Conservation (phyloP, 2,888 invertebrate genomes). For the Tipula vernalis region DNA sequence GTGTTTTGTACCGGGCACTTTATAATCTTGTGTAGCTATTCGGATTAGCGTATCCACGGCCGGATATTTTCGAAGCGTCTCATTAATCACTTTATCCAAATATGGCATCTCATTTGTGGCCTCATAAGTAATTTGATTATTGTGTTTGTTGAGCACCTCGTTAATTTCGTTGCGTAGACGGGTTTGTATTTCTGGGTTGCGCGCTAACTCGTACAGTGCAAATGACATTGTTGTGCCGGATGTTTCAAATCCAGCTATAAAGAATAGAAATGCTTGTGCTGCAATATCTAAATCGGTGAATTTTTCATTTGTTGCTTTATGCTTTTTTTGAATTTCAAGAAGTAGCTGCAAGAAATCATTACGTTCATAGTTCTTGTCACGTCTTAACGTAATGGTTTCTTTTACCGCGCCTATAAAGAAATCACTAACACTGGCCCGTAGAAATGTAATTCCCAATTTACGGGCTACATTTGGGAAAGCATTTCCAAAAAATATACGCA, state of each 20-base stretch:
- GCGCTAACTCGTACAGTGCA: slow-evolving; percentile 30
- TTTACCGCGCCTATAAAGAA: slow-evolving; percentile 29
- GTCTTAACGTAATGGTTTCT: slow-evolving; percentile 31
- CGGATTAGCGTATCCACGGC: slow-evolving; percentile 38
- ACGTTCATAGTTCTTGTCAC: slow-evolving; percentile 26
- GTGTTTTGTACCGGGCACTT: slow-evolving; percentile 34
- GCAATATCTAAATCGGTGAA: background rate
- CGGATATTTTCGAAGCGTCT: slow-evolving; percentile 43
- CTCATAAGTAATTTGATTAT: slow-evolving; percentile 32
- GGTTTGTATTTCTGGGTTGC: slow-evolving; percentile 32
- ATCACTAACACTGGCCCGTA: slow-evolving; percentile 23
- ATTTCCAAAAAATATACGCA: slow-evolving; percentile 19
- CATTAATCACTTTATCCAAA: slow-evolving; percentile 22
- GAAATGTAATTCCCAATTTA: slow-evolving; percentile 20
- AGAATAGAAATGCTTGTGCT: slow-evolving; percentile 36
- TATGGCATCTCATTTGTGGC: slow-evolving; percentile 10
- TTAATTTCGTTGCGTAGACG: slow-evolving; percentile 28
- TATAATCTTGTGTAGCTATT: slow-evolving; percentile 36
- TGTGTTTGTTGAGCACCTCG: slow-evolving; percentile 23
- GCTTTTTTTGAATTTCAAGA: slow-evolving; percentile 37
- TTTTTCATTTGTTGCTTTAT: background rate
- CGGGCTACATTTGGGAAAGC: slow-evolving; percentile 22
- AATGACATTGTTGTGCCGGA: slow-evolving; percentile 34
- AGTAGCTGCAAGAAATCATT: slow-evolving; percentile 43
- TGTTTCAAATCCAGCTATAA: slow-evolving; percentile 37